Percentiles rank a stretch among this genome's conserved stretches.
Conservation (phyloP, 2,888 invertebrate genomes). For the Clunio marinus region DNA sequence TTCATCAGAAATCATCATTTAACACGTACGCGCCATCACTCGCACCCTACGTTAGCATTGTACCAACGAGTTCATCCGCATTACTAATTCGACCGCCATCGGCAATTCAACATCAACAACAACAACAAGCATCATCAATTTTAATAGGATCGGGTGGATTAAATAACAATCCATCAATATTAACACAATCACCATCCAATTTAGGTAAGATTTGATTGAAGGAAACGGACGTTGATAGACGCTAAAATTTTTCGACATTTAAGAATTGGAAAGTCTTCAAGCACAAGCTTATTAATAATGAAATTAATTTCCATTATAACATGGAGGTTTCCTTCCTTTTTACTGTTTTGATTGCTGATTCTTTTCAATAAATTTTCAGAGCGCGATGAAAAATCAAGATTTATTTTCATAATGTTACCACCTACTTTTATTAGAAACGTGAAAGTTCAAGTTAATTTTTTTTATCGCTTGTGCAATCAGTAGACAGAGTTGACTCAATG, state of each 20-base stretch:
- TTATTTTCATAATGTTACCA: too few relatives aligned
- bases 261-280: neutral
- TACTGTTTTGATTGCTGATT: neutral
- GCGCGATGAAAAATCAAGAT: too few relatives aligned
- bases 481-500: too few relatives aligned
- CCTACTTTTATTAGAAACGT: too few relatives aligned
- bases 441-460: too few relatives aligned
- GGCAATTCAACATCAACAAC: conserved; percentile 10
- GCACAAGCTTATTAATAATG: conserved; percentile 30
- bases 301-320: conserved; percentile 34
- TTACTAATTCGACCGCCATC: conserved; percentile 27
- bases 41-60: conserved; percentile 31
- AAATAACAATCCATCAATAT: conserved; percentile 36
- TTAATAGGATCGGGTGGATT: conserved; percentile 34
- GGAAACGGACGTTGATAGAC: neutral
- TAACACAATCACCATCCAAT: conserved; percentile 39
- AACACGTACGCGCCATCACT: conserved; percentile 25
- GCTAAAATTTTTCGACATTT: neutral
- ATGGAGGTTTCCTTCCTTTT: conserved; percentile 10
- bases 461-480: too few relatives aligned
- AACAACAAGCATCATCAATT: conserved; percentile 27
- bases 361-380: too few relatives aligned
- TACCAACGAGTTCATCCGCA: conserved; percentile 26
- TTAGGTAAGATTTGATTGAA: conserved; percentile 22
- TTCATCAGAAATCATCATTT: conserved; percentile 18